These are phyloP conservation scores for Heliothis virescens DNA, from an alignment of 1,140 invertebrate species.

Conservation along the genomic window DNA sequence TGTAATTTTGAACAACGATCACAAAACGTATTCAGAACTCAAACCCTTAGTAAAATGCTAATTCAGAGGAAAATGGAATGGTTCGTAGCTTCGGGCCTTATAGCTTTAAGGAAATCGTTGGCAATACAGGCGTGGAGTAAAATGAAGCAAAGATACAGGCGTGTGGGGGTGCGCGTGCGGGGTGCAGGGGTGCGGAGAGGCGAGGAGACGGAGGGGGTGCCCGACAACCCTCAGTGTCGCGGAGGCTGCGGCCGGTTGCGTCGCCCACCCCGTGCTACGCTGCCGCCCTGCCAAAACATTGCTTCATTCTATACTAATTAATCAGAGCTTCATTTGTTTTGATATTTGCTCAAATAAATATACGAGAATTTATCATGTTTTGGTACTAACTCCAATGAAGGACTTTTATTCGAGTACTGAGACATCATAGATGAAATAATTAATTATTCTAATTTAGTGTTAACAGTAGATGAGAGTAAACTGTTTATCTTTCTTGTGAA, in stretches of 20 bases:
- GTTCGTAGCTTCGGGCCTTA: slow-evolving; percentile 43
- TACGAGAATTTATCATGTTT: slow-evolving; percentile 14
- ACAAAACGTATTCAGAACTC: background rate
- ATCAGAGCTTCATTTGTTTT: slow-evolving; percentile 42
- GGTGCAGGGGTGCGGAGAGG: slow-evolving; percentile 53
- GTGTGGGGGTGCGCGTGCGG: slow-evolving; percentile 64
- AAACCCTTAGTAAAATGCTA: slow-evolving; percentile 2
- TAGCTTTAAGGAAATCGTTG: slow-evolving; percentile 63
- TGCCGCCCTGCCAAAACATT: slow-evolving; percentile 64
- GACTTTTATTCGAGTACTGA: background rate
- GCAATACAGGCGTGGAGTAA: slow-evolving; percentile 72
- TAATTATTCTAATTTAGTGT: slow-evolving; percentile 46
- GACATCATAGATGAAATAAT: background rate
- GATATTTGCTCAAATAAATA: slow-evolving; percentile 39
- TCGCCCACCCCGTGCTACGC: slow-evolving; percentile 68
- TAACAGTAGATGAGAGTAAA: slow-evolving; percentile 46
- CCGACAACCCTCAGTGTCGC: slow-evolving; percentile 76
- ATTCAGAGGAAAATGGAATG: slow-evolving; percentile 22
- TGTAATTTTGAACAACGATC: background rate
- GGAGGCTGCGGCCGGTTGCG: slow-evolving; percentile 75
- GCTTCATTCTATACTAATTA: slow-evolving; percentile 47
- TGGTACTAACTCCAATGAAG: background rate
- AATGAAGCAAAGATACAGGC: slow-evolving; percentile 79
- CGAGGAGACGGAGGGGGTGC: slow-evolving; percentile 54
- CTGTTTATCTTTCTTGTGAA: slow-evolving; percentile 51